A percentile compares a stretch with the other conserved stretches of the same genome.
Evolutionary conservation across 2,113 vertebrate species (phyloP).

Genomic region (Rhegmatorhina hoffmannsi): DNA sequence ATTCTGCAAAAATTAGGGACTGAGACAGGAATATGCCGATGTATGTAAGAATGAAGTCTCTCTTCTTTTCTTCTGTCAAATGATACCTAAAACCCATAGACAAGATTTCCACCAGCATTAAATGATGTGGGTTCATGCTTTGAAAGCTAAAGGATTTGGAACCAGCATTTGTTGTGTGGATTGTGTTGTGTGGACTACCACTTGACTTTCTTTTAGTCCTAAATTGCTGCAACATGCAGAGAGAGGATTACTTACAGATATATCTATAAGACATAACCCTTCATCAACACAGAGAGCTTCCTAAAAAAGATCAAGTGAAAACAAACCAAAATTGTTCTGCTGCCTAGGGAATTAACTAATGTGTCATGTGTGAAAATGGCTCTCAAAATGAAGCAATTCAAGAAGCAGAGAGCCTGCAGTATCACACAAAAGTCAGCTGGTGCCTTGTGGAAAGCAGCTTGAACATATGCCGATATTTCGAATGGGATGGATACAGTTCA

Average conservation of each 20-base stretch:
- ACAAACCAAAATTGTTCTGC: not conserved
- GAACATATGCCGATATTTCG: slow-evolving; percentile 16
- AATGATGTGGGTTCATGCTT: not conserved
- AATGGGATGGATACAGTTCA: slow-evolving; percentile 16
- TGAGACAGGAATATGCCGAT: not conserved
- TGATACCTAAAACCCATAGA: not conserved
- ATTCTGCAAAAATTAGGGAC: not conserved
- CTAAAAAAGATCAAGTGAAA: not conserved
- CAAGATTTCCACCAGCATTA: not conserved
- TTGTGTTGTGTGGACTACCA: not conserved
- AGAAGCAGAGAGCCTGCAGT: not conserved
- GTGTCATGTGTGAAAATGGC: not conserved
- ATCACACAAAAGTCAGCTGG: not conserved
- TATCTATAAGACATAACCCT: not conserved
- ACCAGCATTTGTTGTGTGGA: not conserved
- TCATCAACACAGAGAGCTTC: not conserved
- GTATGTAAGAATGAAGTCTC: not conserved
- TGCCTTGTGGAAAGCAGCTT: not conserved
- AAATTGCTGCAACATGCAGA: not conserved
- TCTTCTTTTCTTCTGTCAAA: not conserved
- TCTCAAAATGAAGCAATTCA: not conserved
- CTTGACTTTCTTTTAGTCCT: not conserved
- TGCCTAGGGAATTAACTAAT: not conserved
- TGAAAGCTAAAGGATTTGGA: not conserved
- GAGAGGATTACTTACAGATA: not conserved